phyloP scores from a whole-genome alignment of 2,888 invertebrate species.

The Pegoplata infirma region DNA sequence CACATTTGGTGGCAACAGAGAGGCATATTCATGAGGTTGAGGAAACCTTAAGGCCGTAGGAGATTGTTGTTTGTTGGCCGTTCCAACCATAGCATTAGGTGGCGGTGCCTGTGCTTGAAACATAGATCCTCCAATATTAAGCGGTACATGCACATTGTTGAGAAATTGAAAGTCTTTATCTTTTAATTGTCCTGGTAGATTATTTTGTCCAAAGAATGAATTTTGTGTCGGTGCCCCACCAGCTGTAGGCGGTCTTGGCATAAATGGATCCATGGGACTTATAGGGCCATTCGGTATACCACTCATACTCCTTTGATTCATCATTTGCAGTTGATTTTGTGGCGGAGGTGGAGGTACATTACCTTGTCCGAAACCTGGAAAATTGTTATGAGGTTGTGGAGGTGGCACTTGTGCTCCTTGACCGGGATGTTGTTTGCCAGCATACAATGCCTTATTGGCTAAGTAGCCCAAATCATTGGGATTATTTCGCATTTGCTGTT shows the following conservation, averaged over 20 bases:
- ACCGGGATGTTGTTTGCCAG: conserved; percentile 67
- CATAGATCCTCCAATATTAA: conserved; percentile 67
- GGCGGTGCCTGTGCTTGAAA: conserved; percentile 64
- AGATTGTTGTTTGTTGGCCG: conserved; percentile 67
- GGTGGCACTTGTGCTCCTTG: conserved; percentile 66
- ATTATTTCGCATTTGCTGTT: conserved; percentile 68
- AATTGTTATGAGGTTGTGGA: conserved; percentile 56
- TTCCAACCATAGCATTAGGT: conserved; percentile 56
- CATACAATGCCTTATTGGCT: conserved; percentile 72
- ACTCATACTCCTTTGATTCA: conserved; percentile 71
- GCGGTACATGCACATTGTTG: conserved; percentile 80
- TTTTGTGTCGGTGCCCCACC: conserved; percentile 63
- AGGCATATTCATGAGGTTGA: conserved; percentile 74
- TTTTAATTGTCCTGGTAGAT: conserved; percentile 63
- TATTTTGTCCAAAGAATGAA: conserved; percentile 62
- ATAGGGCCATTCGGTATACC: conserved; percentile 76
- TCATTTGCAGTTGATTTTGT: conserved; percentile 68
- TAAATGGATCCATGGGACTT: conserved; percentile 74
- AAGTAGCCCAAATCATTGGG: conserved; percentile 73
- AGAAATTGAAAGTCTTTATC: conserved; percentile 81
- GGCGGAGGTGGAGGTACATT: conserved; percentile 65
- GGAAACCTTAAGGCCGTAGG: conserved; percentile 70
- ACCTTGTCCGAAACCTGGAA: conserved; percentile 55
- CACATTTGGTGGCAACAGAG: conserved; percentile 80
- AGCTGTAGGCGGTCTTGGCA: conserved; percentile 61